These are phyloP conservation scores for Helleia helle DNA, from an alignment of 2,888 invertebrate genomes.

Conservation along the genomic window DNA sequence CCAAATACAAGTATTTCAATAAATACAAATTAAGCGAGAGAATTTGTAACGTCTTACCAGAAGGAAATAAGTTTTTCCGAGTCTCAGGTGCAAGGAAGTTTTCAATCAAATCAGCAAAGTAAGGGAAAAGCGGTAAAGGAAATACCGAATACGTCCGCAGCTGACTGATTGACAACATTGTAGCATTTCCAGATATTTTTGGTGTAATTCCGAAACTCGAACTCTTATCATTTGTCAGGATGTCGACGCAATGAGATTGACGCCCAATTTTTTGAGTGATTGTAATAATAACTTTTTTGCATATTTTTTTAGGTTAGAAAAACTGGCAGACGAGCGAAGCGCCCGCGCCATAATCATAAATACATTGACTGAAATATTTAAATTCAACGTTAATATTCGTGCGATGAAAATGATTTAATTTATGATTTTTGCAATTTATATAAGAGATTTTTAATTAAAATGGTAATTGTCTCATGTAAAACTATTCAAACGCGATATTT, in stretches of 20 bases:
- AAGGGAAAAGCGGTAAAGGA: slow-evolving; percentile 42
- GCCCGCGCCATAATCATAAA: too few relatives aligned
- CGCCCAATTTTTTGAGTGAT: not conserved
- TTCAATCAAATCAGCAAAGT: slow-evolving; percentile 64
- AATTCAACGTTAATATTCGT: too few relatives aligned
- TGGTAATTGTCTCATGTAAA: too few relatives aligned
- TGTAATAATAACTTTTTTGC: not conserved
- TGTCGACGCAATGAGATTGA: slow-evolving; percentile 1
- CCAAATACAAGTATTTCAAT: not conserved
- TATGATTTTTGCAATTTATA: too few relatives aligned
- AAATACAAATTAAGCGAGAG: slow-evolving; percentile 9
- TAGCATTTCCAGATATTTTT: slow-evolving; percentile 37
- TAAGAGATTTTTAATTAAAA: too few relatives aligned
- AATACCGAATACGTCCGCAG: slow-evolving; percentile 40
- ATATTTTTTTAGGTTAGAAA: too few relatives aligned
- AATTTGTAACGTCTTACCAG: slow-evolving; percentile 19
- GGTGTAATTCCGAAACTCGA: slow-evolving; percentile 32
- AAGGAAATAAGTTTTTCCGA: slow-evolving; percentile 18
- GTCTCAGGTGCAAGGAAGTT: slow-evolving; percentile 65
- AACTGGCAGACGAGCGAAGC: too few relatives aligned
- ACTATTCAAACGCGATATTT: too few relatives aligned
- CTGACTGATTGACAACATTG: slow-evolving; percentile 68
- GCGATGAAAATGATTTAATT: too few relatives aligned
- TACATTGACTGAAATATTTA: too few relatives aligned
- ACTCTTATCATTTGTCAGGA: slow-evolving; percentile 37